These are phyloP conservation scores for Dioctria linearis DNA, from an alignment of 2,888 invertebrate genomes.

Conservation along the genomic window DNA sequence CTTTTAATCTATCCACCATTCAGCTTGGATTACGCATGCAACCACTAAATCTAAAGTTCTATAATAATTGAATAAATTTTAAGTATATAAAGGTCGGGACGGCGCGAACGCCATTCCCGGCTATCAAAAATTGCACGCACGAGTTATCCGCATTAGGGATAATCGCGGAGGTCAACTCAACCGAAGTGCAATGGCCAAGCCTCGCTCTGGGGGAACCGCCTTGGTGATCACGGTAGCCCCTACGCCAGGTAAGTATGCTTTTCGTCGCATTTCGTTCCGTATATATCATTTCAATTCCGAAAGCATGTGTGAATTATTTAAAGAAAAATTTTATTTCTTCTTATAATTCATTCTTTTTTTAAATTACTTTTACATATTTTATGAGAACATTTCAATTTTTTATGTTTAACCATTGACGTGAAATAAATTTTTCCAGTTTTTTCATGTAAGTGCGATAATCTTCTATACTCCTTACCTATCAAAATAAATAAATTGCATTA, in stretches of 20 bases:
- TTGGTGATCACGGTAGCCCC: slow-evolving; percentile 79
- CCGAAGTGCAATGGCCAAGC: slow-evolving; percentile 80
- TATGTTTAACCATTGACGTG: too few relatives aligned
- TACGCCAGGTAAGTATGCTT: slow-evolving; percentile 71
- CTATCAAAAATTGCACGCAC: slow-evolving; percentile 77
- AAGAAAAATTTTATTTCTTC: neutral
- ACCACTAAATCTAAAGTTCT: too few relatives aligned
- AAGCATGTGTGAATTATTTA: neutral
- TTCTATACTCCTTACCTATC: too few relatives aligned
- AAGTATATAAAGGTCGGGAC: slow-evolving; percentile 59
- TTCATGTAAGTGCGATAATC: too few relatives aligned
- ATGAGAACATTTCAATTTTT: too few relatives aligned
- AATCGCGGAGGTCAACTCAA: slow-evolving; percentile 81
- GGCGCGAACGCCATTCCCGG: slow-evolving; percentile 75
- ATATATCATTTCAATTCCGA: neutral
- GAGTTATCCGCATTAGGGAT: slow-evolving; percentile 79
- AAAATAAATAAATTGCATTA: too few relatives aligned
- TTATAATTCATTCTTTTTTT: too few relatives aligned
- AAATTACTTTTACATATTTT: too few relatives aligned
- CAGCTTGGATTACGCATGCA: too few relatives aligned
- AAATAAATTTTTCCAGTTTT: too few relatives aligned
- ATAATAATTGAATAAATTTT: too few relatives aligned
- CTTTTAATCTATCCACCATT: too few relatives aligned
- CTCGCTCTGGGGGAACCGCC: slow-evolving; percentile 81
- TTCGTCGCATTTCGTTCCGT: neutral